Evolutionary conservation across 2,888 invertebrate species (phyloP).

Genomic region (Amblyjoppa proteus): DNA sequence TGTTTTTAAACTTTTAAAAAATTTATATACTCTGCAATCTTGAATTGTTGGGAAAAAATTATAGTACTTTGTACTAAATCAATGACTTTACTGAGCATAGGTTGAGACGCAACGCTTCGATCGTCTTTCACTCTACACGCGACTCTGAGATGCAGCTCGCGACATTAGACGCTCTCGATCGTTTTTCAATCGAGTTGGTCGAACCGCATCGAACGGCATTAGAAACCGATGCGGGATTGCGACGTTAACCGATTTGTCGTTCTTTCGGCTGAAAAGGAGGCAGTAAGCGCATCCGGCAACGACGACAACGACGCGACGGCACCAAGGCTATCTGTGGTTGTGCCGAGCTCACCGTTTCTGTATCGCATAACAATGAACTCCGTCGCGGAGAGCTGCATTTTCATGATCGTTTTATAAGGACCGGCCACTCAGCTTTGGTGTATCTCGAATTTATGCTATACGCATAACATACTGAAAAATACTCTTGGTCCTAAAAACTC

Average conservation of each 20-base stretch:
- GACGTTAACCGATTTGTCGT: slow-evolving; percentile 56
- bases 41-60: not conserved
- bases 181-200: slow-evolving; percentile 12
- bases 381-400: slow-evolving; percentile 71
- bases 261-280: slow-evolving; percentile 75
- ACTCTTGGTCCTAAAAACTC: not conserved
- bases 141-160: slow-evolving; percentile 1
- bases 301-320: slow-evolving; percentile 64
- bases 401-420: slow-evolving; percentile 72
- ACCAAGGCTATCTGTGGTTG: slow-evolving; percentile 75
- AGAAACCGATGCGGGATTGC: slow-evolving; percentile 22
- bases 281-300: slow-evolving; percentile 77
- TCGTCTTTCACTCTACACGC: not conserved
- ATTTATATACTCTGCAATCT: not conserved
- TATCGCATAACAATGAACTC: slow-evolving; percentile 78
- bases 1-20: too few species aligned
- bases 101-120: not conserved
- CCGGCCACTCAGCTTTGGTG: slow-evolving; percentile 44
- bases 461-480: not conserved
- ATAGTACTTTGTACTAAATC: not conserved
- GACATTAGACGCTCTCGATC: not conserved
- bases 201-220: slow-evolving; percentile 13
- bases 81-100: not conserved
- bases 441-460: slow-evolving; percentile 10
- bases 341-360: slow-evolving; percentile 64